A percentile compares a stretch with the other conserved stretches of the same genome.
phyloP scores from a whole-genome alignment of 2,113 vertebrate species.

The Chelonoidis abingdonii region DNA sequence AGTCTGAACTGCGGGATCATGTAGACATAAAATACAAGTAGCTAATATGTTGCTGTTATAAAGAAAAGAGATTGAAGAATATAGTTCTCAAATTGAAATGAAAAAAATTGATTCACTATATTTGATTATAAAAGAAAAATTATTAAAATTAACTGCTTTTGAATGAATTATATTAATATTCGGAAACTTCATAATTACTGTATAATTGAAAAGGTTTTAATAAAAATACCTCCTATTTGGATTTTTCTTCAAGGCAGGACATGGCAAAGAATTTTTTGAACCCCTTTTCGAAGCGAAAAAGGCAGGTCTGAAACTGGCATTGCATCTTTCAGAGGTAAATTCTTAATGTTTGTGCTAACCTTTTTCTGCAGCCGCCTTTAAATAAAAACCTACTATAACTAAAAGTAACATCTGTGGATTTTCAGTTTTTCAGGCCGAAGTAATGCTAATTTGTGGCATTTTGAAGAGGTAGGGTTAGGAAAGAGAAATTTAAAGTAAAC shows the following conservation, averaged over 20 bases:
- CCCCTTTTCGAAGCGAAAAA: conserved; percentile 89
- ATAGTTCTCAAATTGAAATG: not conserved
- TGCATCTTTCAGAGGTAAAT: conserved; percentile 95
- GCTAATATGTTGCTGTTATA: not conserved
- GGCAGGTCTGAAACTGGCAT: conserved; percentile 89
- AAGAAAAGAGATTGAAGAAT: not conserved
- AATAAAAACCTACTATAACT: not conserved
- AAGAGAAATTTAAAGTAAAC: not conserved
- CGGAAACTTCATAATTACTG: not conserved
- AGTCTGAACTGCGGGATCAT: not conserved
- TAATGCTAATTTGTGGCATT: not conserved
- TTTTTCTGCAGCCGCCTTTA: not conserved
- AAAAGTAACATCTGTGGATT: not conserved
- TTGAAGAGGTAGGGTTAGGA: not conserved
- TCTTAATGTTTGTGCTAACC: not conserved
- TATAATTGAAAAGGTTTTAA: not conserved
- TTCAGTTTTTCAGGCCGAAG: conserved; percentile 29
- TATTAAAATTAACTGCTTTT: not conserved
- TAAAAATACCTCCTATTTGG: not conserved
- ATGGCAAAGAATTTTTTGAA: conserved; percentile 88
- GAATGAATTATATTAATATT: not conserved
- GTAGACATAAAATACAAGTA: not conserved
- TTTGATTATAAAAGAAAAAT: not conserved
- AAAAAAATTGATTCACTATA: not conserved
- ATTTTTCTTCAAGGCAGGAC: conserved; percentile 84